Evolutionary conservation across 2,888 invertebrate species (phyloP).

Genomic region (Dolichomitus sp.): DNA sequence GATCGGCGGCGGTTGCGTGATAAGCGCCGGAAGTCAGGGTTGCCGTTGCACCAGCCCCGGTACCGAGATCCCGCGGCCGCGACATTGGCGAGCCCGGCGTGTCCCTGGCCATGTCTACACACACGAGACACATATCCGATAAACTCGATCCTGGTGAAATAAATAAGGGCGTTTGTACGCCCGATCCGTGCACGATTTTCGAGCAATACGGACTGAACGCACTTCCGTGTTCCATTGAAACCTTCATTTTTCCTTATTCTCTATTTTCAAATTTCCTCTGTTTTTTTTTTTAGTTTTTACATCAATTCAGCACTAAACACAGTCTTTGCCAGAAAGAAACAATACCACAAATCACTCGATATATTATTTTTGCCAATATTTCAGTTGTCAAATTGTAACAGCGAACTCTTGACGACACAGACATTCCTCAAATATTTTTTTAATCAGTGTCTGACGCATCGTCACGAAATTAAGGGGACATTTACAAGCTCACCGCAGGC

Average conservation of each 20-base stretch:
- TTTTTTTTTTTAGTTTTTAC: neutral
- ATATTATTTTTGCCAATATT: neutral
- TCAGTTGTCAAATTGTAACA: neutral
- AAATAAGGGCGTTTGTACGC: conserved; percentile 39
- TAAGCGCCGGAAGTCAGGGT: conserved; percentile 86
- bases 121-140: conserved; percentile 76
- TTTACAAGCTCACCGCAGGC: neutral
- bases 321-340: neutral
- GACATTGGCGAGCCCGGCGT: conserved; percentile 86
- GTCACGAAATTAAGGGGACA: neutral
- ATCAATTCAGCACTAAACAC: neutral
- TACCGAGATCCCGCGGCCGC: conserved; percentile 83
- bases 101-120: conserved; percentile 87
- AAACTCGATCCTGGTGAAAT: conserved; percentile 64
- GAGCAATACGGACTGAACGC: conserved; percentile 74
- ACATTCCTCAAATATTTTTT: conserved; percentile 3
- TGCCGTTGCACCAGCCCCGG: conserved; percentile 84
- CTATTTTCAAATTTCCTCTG: no score
- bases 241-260: conserved; percentile 66
- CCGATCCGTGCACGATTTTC: conserved; percentile 46
- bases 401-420: neutral
- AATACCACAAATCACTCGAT: neutral
- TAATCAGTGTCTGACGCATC: neutral
- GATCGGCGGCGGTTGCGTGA: conserved; percentile 86
- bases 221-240: conserved; percentile 73